A percentile compares a stretch with the other conserved stretches of the same genome.
Conservation (phyloP, 2,888 invertebrate species). For the Iselma pallidipennis region DNA sequence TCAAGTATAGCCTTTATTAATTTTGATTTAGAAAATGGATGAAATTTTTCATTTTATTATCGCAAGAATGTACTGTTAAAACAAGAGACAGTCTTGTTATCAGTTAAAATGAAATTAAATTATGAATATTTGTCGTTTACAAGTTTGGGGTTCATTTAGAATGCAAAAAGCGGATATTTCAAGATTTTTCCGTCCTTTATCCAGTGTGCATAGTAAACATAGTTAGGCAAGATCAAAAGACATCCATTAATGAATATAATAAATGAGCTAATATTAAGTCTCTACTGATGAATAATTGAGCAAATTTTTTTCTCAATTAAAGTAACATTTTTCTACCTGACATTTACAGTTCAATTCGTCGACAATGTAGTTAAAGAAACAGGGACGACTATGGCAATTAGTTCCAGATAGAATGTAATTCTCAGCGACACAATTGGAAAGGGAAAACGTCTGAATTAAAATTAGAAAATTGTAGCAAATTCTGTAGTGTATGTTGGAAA, state of each 20-base stretch:
- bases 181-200: background rate
- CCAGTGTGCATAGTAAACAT: background rate
- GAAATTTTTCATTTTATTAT: background rate
- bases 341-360: background rate
- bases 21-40: constrained; percentile 10
- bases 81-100: background rate
- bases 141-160: background rate
- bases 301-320: too few relatives aligned
- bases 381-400: background rate
- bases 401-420: background rate
- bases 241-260: constrained; percentile 15
- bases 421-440: background rate
- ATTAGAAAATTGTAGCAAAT: constrained; percentile 21
- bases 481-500: constrained; percentile 24
- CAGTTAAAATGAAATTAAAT: background rate
- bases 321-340: too few relatives aligned
- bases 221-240: constrained; percentile 15
- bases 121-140: constrained; percentile 13
- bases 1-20: background rate
- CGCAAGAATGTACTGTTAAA: background rate
- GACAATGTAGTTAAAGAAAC: background rate
- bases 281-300: constrained; percentile 17
- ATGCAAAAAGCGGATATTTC: background rate
- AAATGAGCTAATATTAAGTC: constrained; percentile 10
- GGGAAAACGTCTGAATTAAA: constrained; percentile 12